Percentiles rank a stretch among this genome's conserved stretches.
These are phyloP conservation scores for Chaunax sp. DNA, from an alignment of 2,797 vertebrate genomes.

Conservation along the genomic window DNA sequence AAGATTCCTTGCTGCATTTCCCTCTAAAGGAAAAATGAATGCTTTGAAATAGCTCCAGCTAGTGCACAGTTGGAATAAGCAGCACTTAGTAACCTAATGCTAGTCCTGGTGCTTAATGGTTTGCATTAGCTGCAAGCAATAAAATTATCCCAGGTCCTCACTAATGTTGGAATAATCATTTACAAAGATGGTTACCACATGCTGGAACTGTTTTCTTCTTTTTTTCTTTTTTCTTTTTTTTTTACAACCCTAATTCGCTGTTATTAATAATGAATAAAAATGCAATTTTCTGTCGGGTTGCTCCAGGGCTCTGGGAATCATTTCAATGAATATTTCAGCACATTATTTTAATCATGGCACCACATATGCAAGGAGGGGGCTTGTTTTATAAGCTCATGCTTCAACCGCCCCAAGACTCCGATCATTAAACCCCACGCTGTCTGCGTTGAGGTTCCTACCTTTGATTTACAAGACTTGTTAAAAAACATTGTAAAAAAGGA, in stretches of 20 bases:
- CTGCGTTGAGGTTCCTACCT: conserved; percentile 88
- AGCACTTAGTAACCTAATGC: conserved; percentile 85
- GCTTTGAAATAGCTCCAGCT: conserved; percentile 76
- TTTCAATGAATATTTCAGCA: conserved; percentile 99
- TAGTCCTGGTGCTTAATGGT: conserved; percentile 87
- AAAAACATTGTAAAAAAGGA: conserved; percentile 92
- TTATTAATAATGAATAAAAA: conserved; percentile 99
- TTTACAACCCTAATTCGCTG: conserved; percentile 91
- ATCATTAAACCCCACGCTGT: conserved; percentile 95
- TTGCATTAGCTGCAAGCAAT: conserved; percentile 92
- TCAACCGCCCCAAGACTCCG: conserved; percentile 86
- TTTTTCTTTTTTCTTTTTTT: conserved; percentile 73
- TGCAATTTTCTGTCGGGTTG: conserved; percentile 93
- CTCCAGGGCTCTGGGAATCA: conserved; percentile 93
- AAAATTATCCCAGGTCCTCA: conserved; percentile 89
- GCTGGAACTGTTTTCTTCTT: conserved; percentile 83
- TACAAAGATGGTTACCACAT: conserved; percentile 98
- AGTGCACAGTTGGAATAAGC: conserved; percentile 65
- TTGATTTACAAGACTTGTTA: conserved; percentile 99
- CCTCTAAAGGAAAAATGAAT: conserved; percentile 50
- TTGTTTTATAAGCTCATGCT: conserved; percentile 93
- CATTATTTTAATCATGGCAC: conserved; percentile 99
- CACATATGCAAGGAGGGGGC: conserved; percentile 85
- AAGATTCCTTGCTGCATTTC: conserved; percentile 44
- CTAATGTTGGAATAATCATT: conserved; percentile 97